phyloP scores from a whole-genome alignment of 2,797 vertebrate species.

The Urosaurus nigricauda region DNA sequence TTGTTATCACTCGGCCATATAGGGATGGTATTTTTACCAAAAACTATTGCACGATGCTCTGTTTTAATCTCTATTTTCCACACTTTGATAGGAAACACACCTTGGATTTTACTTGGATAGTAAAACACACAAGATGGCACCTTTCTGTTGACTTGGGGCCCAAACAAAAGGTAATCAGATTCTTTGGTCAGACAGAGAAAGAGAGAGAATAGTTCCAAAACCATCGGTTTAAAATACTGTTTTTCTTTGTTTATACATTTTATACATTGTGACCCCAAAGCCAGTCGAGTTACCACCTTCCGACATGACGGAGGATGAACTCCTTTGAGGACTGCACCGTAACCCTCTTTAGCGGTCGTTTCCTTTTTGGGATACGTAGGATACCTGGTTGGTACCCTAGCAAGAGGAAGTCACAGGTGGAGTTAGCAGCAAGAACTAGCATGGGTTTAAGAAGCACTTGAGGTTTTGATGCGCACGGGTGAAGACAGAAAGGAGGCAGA shows the following conservation, averaged over 20 bases:
- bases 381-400: background rate
- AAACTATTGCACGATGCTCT: background rate
- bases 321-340: background rate
- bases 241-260: background rate
- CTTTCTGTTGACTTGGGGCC: background rate
- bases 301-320: background rate
- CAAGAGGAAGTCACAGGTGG: background rate
- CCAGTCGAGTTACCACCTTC: background rate
- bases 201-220: slow-evolving; percentile 19
- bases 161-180: slow-evolving; percentile 34
- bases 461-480: slow-evolving; percentile 15
- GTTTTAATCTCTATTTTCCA: background rate
- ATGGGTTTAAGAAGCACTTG: slow-evolving; percentile 50
- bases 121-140: background rate
- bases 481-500: slow-evolving; percentile 42
- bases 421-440: slow-evolving; percentile 7
- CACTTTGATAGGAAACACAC: background rate
- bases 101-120: too few relatives aligned
- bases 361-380: too few relatives aligned
- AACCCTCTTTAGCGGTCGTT: background rate
- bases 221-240: background rate
- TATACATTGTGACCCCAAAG: background rate
- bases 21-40: rapidly evolving
- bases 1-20: background rate
- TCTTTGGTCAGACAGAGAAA: slow-evolving; percentile 77